phyloP scores from a whole-genome alignment of 1,140 invertebrate genomes.

The Hyles euphorbiae region DNA sequence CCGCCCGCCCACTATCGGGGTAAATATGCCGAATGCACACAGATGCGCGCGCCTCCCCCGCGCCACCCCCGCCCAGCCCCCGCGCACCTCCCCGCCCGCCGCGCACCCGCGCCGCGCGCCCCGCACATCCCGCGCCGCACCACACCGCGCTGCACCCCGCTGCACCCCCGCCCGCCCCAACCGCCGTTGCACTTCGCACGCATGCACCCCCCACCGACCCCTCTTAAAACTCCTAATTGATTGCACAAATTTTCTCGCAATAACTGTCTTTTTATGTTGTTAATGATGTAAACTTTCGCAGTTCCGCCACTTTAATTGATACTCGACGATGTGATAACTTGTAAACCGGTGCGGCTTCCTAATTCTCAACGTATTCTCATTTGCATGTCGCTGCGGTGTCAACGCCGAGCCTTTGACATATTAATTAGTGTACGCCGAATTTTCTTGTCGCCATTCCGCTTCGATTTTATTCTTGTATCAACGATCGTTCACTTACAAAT shows the following conservation, averaged over 20 bases:
- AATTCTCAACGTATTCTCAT: conserved; percentile 27
- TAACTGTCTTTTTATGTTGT: conserved; percentile 74
- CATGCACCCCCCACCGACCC: conserved; percentile 59
- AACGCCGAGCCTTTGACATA: conserved; percentile 50
- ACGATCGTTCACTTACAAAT: not conserved
- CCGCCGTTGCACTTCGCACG: conserved; percentile 66
- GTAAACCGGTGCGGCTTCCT: conserved; percentile 17
- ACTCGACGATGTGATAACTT: conserved; percentile 35
- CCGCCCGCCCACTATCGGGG: conserved; percentile 72
- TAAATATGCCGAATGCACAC: conserved; percentile 75
- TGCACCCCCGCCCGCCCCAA: conserved; percentile 26
- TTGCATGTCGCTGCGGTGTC: conserved; percentile 38
- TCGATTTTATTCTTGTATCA: conserved; percentile 14
- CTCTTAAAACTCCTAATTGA: conserved; percentile 74
- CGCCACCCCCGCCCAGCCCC: conserved; percentile 26
- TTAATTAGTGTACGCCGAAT: conserved; percentile 55
- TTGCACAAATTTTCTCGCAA: conserved; percentile 74
- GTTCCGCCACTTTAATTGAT: conserved; percentile 64
- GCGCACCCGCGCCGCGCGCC: conserved; percentile 28
- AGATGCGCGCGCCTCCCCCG: conserved; percentile 68
- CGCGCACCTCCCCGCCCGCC: conserved; percentile 27
- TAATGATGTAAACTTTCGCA: conserved; percentile 72
- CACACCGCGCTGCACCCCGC: conserved; percentile 26
- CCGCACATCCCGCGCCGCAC: conserved; percentile 16
- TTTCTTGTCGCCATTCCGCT: conserved; percentile 42